Evolutionary conservation across 2,797 vertebrate genomes (phyloP).

Genomic region (Aotus griseimembra): DNA sequence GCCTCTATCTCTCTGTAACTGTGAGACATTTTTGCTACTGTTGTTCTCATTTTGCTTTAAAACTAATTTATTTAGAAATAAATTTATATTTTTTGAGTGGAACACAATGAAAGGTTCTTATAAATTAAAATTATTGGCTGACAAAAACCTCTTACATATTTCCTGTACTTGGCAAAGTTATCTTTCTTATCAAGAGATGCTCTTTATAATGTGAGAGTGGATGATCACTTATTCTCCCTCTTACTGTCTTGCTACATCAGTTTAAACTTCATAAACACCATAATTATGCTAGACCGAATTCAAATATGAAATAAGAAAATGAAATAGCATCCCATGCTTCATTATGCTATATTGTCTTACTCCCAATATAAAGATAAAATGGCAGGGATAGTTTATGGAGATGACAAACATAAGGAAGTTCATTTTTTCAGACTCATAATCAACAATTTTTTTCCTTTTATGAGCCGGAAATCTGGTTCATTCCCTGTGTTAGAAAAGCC

Average conservation of each 20-base stretch:
- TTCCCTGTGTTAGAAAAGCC: not conserved
- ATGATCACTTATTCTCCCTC: not conserved
- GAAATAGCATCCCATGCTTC: slow-evolving; percentile 62
- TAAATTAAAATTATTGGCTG: not conserved
- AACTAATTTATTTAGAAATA: not conserved
- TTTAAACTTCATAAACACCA: slow-evolving; percentile 74
- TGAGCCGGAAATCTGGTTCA: not conserved
- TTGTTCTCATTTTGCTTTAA: not conserved
- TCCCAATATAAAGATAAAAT: slow-evolving; percentile 62
- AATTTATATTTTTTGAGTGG: not conserved
- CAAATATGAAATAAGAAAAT: slow-evolving; percentile 69
- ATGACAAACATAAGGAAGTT: not conserved
- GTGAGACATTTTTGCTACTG: not conserved
- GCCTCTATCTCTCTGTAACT: slow-evolving; percentile 50
- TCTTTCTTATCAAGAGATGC: not conserved
- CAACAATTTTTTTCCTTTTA: slow-evolving; percentile 39
- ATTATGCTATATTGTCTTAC: slow-evolving; percentile 73
- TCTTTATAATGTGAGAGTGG: slow-evolving; percentile 3
- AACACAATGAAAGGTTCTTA: slow-evolving; percentile 29
- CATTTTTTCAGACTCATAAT: slow-evolving; percentile 18
- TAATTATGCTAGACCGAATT: slow-evolving; percentile 74
- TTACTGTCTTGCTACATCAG: slow-evolving; percentile 63
- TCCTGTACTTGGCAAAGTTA: not conserved
- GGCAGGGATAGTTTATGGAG: not conserved
- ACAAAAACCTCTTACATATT: not conserved